Evolutionary conservation across 1,140 invertebrate genomes (phyloP).

Genomic region (Leptinotarsa lineolata): DNA sequence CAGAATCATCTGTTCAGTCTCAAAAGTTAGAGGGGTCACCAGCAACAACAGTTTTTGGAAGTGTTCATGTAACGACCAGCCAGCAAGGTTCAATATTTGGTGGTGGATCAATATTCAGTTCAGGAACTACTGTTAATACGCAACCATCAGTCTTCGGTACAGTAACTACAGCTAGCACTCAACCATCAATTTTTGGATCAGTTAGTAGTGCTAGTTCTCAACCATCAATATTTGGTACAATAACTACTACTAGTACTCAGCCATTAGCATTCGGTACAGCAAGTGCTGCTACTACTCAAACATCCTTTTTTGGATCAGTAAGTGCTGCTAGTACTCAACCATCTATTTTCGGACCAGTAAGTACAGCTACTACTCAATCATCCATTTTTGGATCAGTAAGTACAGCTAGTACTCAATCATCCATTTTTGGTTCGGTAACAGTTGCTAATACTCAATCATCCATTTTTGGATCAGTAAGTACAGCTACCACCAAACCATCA

Average conservation of each 20-base stretch:
- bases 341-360: slow-evolving; percentile 25
- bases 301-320: slow-evolving; percentile 27
- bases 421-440: background rate
- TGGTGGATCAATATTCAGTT: background rate
- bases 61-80: background rate
- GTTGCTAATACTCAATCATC: slow-evolving; percentile 2
- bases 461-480: slow-evolving; percentile 24
- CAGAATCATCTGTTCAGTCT: slow-evolving; percentile 9
- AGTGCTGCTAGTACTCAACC: background rate
- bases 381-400: slow-evolving; percentile 28
- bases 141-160: slow-evolving; percentile 31
- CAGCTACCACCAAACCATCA: slow-evolving; percentile 23
- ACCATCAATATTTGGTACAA: slow-evolving; percentile 31
- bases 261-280: slow-evolving; percentile 23
- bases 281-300: slow-evolving; percentile 17
- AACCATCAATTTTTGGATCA: slow-evolving; percentile 26
- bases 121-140: background rate
- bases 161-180: slow-evolving; percentile 12
- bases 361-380: slow-evolving; percentile 6
- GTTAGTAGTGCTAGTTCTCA: slow-evolving; percentile 18
- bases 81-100: slow-evolving; percentile 22
- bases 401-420: slow-evolving; percentile 26
- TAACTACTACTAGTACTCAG: slow-evolving; percentile 16
- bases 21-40: slow-evolving; percentile 11
- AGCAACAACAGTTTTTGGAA: background rate